phyloP scores from a whole-genome alignment of 2,113 vertebrate genomes.

The Asarcornis scutulata region DNA sequence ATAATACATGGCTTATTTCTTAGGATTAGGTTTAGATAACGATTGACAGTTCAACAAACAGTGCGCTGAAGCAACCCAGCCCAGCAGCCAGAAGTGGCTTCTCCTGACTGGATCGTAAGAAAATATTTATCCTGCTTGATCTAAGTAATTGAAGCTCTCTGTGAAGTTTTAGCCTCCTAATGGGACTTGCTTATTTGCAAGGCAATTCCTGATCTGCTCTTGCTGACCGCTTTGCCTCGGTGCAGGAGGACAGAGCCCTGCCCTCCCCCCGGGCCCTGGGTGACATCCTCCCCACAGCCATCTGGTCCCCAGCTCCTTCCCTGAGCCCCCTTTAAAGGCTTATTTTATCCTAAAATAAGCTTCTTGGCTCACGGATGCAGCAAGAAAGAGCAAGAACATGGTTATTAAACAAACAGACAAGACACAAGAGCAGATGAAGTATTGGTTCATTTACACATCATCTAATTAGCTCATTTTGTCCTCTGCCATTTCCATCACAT shows the following conservation, averaged over 20 bases:
- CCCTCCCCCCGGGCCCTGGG: background rate
- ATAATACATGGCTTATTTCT: background rate
- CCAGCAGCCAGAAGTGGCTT: background rate
- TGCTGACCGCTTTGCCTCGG: rapidly evolving
- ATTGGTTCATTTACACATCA: background rate
- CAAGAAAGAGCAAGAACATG: background rate
- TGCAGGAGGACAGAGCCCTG: background rate
- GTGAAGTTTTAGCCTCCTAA: background rate
- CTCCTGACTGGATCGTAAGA: background rate
- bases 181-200: rapidly evolving
- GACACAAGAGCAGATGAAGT: background rate
- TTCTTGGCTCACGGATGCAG: background rate
- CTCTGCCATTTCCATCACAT: background rate
- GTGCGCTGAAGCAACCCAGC: background rate
- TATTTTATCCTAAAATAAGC: background rate
- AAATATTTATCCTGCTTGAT: background rate
- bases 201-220: background rate
- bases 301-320: background rate
- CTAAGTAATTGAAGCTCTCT: background rate
- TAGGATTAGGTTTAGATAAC: slow-evolving; percentile 43
- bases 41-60: background rate
- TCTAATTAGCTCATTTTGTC: background rate
- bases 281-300: background rate
- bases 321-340: background rate
- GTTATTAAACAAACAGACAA: background rate